These are phyloP conservation scores for Ptychodera flava DNA, from an alignment of 35 echinoderm and acorn worm species.

Conservation along the genomic window DNA sequence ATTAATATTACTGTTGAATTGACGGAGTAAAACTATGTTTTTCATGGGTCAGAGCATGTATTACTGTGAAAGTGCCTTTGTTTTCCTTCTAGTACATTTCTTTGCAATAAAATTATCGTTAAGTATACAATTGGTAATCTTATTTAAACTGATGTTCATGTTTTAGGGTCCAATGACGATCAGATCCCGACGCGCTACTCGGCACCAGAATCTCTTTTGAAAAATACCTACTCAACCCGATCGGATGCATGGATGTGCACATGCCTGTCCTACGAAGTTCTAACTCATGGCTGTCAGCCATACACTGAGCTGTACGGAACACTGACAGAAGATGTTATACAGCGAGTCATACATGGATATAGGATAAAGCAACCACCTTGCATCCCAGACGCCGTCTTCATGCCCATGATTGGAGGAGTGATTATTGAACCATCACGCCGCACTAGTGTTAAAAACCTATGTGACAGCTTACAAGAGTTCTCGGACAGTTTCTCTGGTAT, in stretches of 20 bases:
- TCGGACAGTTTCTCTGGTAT: too few relatives aligned
- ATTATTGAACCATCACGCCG: background rate
- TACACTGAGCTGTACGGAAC: background rate
- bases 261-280: background rate
- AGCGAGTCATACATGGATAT: background rate
- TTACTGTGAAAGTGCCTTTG: too few relatives aligned
- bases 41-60: too few relatives aligned
- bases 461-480: background rate
- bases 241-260: background rate
- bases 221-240: background rate
- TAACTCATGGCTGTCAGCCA: background rate
- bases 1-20: too few relatives aligned
- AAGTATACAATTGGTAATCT: too few relatives aligned
- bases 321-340: background rate
- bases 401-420: background rate
- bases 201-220: background rate
- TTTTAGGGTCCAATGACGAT: too few relatives aligned
- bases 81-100: too few relatives aligned
- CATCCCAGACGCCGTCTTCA: background rate
- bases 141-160: too few relatives aligned
- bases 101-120: too few relatives aligned
- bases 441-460: background rate
- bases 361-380: background rate
- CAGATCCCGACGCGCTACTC: background rate
- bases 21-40: too few relatives aligned